Conservation (phyloP, 2,797 vertebrate species). For the Cirrhinus molitorella region DNA sequence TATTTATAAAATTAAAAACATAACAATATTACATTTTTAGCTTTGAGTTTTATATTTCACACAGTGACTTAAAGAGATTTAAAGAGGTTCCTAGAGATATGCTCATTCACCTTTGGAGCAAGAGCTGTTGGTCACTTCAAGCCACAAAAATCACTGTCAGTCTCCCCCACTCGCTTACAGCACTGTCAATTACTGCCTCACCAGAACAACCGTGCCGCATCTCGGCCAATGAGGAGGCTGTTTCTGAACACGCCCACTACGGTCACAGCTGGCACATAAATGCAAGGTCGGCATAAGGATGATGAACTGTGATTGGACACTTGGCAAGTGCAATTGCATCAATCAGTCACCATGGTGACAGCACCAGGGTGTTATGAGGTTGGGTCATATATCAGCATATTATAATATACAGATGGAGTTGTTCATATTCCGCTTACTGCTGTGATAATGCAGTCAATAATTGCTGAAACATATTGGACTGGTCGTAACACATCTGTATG, state of each 20-base stretch:
- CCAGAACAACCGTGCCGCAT: constrained; percentile 1
- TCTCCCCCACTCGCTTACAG: constrained; percentile 1
- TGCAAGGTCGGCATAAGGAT: constrained; percentile 41
- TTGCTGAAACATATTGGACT: constrained; percentile 1
- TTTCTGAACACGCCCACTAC: constrained; percentile 29
- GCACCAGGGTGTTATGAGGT: constrained; percentile 12
- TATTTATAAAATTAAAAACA: no score
- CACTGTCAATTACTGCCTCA: constrained; percentile 40
- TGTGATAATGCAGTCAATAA: background rate
- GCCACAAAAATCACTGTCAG: constrained; percentile 53
- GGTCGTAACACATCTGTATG: constrained; percentile 5
- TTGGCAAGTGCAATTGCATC: constrained; percentile 39
- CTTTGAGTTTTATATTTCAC: background rate
- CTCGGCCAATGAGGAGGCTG: constrained; percentile 26
- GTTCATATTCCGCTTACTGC: background rate
- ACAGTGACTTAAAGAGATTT: background rate
- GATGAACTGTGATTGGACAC: constrained; percentile 53
- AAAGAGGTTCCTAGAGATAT: constrained; percentile 36
- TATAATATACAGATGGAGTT: background rate
- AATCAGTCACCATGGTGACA: constrained; percentile 36
- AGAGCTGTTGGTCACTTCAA: constrained; percentile 67
- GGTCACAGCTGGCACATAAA: constrained; percentile 55
- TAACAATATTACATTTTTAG: background rate
- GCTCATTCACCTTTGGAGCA: constrained; percentile 60
- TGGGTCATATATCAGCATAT: background rate